A percentile compares a stretch with the other conserved stretches of the same genome.
Evolutionary conservation across 2,113 vertebrate genomes (phyloP).

Genomic region (Jacana jacana): DNA sequence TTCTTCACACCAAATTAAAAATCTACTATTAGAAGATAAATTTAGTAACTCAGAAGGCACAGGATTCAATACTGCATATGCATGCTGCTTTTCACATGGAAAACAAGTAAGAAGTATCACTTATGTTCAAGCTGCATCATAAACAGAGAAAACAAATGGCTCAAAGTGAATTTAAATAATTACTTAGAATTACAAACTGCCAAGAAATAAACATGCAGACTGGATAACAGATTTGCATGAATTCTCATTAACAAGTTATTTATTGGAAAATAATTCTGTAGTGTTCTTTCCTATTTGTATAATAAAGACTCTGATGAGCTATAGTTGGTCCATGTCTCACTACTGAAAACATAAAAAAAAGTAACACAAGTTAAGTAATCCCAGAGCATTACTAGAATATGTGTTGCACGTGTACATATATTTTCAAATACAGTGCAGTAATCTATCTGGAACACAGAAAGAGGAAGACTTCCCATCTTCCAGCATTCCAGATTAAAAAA

Average conservation of each 20-base stretch:
- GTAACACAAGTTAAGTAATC: not conserved
- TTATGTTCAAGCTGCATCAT: not conserved
- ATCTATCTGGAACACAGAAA: not conserved
- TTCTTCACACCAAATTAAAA: not conserved
- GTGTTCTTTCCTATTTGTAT: not conserved
- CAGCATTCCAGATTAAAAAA: not conserved
- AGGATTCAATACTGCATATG: not conserved
- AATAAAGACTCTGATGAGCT: not conserved
- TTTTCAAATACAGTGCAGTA: not conserved
- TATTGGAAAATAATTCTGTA: not conserved
- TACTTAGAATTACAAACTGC: not conserved
- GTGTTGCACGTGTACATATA: not conserved
- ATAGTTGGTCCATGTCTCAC: not conserved
- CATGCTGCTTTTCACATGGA: not conserved
- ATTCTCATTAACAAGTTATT: not conserved
- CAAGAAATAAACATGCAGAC: not conserved
- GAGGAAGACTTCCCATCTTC: not conserved
- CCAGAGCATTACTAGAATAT: not conserved
- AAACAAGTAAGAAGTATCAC: not conserved
- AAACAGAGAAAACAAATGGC: not conserved
- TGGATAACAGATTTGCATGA: not conserved
- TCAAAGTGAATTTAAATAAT: not conserved
- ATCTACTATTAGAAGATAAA: not conserved
- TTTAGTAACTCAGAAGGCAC: not conserved
- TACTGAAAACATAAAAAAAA: not conserved